These are phyloP conservation scores for Aleiodes alternator DNA, from an alignment of 2,888 invertebrate species.

Conservation along the genomic window DNA sequence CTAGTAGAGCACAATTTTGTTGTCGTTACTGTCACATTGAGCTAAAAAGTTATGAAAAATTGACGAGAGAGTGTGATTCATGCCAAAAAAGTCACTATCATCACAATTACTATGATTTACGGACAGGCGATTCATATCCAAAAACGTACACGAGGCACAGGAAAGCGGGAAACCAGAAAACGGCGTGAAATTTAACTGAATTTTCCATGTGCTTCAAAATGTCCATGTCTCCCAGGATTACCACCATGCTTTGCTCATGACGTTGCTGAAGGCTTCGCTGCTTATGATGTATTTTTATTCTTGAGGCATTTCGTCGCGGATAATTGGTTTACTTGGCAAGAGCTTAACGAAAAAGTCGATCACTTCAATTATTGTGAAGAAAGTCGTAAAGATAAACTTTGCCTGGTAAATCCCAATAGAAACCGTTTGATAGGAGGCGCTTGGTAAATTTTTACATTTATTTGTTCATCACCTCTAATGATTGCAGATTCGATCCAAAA, in stretches of 20 bases:
- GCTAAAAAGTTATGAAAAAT: not conserved
- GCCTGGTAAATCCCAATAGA: slow-evolving; percentile 17
- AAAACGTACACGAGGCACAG: not conserved
- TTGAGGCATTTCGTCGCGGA: slow-evolving; percentile 48
- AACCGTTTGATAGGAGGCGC: slow-evolving; percentile 42
- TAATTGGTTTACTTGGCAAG: slow-evolving; percentile 43
- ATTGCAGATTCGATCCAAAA: slow-evolving; percentile 26
- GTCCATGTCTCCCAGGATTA: slow-evolving; percentile 59
- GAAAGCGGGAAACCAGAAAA: not conserved
- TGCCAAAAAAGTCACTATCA: not conserved
- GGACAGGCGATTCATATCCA: slow-evolving; percentile 30
- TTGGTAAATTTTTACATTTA: slow-evolving; percentile 41
- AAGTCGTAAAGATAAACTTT: slow-evolving; percentile 44
- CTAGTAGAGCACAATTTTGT: slow-evolving; percentile 41
- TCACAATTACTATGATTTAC: slow-evolving; percentile 11
- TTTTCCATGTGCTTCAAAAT: slow-evolving; percentile 55
- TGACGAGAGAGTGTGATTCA: not conserved
- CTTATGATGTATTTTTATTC: slow-evolving; percentile 55
- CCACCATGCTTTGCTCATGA: slow-evolving; percentile 64
- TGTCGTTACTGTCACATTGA: slow-evolving; percentile 35
- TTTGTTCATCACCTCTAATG: slow-evolving; percentile 34
- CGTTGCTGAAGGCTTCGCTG: slow-evolving; percentile 58
- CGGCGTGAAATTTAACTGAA: slow-evolving; percentile 61
- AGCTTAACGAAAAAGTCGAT: slow-evolving; percentile 31
- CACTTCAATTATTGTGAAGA: slow-evolving; percentile 40